phyloP scores from a whole-genome alignment of 2,113 vertebrate species.

The Silurus meridionalis region DNA sequence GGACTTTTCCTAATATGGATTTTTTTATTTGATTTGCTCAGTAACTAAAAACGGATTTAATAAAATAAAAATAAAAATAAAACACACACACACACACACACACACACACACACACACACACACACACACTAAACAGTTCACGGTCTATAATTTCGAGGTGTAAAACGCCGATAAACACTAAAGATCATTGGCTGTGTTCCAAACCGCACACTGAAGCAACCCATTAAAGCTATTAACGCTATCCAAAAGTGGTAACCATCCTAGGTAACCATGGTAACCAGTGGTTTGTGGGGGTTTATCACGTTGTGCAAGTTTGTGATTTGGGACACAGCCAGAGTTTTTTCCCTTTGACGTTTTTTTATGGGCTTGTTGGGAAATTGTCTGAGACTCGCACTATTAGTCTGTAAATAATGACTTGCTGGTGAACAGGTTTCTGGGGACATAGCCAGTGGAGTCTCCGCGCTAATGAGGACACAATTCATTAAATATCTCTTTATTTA shows the following conservation, averaged over 20 bases:
- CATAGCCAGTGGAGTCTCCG: background rate
- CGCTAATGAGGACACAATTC: background rate
- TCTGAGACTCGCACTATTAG: background rate
- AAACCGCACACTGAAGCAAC: conserved; percentile 15
- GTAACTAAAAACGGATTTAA: background rate
- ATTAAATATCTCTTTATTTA: conserved; percentile 3
- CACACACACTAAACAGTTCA: conserved; percentile 19
- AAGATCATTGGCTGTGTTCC: conserved; percentile 9
- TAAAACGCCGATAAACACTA: conserved; percentile 23
- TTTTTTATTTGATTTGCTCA: background rate
- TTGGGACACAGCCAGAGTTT: background rate
- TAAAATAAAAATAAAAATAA: background rate
- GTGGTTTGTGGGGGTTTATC: background rate
- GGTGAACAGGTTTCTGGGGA: background rate
- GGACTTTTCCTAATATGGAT: background rate
- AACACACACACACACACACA: background rate
- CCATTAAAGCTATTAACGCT: background rate
- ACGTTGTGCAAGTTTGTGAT: background rate
- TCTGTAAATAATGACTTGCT: background rate
- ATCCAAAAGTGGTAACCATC: background rate
- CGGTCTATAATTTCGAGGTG: conserved; percentile 13
- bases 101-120: conserved; percentile 6
- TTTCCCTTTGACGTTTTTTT: background rate
- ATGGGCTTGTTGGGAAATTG: conserved; percentile 19
- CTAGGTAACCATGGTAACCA: conserved; percentile 11